These are phyloP conservation scores for Leptodirus hochenwartii DNA, from an alignment of 2,888 invertebrate genomes.

Conservation along the genomic window DNA sequence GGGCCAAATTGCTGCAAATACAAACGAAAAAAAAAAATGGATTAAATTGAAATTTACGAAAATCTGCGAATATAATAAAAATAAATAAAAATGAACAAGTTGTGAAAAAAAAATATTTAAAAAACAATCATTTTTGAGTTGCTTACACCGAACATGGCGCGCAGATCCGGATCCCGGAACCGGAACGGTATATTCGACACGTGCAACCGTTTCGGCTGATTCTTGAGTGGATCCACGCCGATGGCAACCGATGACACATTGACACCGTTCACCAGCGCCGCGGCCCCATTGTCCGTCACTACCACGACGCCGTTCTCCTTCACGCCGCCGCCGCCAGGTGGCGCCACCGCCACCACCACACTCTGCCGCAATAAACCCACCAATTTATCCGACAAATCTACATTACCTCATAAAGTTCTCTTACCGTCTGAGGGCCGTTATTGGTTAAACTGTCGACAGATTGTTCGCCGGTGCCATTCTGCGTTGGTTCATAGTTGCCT, in stretches of 20 bases:
- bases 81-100: background rate
- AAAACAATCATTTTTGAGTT: slow-evolving; percentile 8
- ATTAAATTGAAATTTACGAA: slow-evolving; percentile 2
- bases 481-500: no score
- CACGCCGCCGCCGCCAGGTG: no score
- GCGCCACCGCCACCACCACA: background rate
- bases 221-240: slow-evolving; percentile 34
- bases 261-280: no score
- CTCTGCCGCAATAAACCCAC: background rate
- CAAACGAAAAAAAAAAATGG: slow-evolving; percentile 7
- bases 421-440: no score
- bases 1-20: slow-evolving; percentile 90
- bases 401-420: no score
- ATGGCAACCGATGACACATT: slow-evolving; percentile 16
- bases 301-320: no score
- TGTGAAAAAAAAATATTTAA: background rate
- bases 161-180: slow-evolving; percentile 95
- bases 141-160: slow-evolving; percentile 97
- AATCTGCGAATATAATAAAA: slow-evolving; percentile 2
- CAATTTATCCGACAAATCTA: no score
- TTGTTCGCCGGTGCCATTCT: no score
- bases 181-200: slow-evolving; percentile 99
- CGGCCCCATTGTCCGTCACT: no score
- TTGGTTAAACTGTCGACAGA: no score
- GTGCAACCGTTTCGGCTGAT: slow-evolving; percentile 88